Conservation (phyloP, 2,113 vertebrate genomes). For the Speoplatyrhinus poulsoni region DNA sequence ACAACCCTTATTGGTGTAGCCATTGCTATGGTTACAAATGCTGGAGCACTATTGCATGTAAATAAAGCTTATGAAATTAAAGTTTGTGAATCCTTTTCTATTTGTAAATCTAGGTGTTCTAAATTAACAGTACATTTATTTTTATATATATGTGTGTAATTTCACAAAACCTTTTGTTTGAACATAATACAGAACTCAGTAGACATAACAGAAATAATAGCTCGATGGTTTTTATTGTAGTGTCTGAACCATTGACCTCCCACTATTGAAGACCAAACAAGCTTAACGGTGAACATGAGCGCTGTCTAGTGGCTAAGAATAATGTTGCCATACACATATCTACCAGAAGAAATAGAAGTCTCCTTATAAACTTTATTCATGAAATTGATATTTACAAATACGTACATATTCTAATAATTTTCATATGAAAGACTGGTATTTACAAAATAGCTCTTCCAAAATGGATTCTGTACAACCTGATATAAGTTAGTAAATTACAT, state of each 20-base stretch:
- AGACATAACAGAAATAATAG: too few species aligned
- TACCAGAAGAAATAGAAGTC: constrained; percentile 28
- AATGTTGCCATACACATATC: background rate
- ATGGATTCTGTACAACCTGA: constrained; percentile 71
- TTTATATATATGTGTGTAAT: too few species aligned
- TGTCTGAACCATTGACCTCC: too few species aligned
- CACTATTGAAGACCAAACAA: too few species aligned
- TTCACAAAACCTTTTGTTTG: too few species aligned
- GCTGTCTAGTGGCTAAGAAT: constrained; percentile 12
- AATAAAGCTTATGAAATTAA: constrained; percentile 77
- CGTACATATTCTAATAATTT: constrained; percentile 74
- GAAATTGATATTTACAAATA: constrained; percentile 80
- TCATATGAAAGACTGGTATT: constrained; percentile 77
- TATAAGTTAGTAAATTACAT: constrained; percentile 75
- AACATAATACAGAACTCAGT: too few species aligned
- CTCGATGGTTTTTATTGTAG: too few species aligned
- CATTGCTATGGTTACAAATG: constrained; percentile 58
- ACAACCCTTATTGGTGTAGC: constrained; percentile 55
- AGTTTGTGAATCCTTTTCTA: constrained; percentile 16
- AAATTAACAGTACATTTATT: too few species aligned
- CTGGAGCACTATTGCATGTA: constrained; percentile 81
- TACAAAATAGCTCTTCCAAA: constrained; percentile 70
- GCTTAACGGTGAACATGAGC: background rate
- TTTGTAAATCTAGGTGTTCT: background rate
- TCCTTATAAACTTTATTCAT: constrained; percentile 79